Conservation (phyloP, 2,888 invertebrate species). For the Mimumesa dahlbomi region DNA sequence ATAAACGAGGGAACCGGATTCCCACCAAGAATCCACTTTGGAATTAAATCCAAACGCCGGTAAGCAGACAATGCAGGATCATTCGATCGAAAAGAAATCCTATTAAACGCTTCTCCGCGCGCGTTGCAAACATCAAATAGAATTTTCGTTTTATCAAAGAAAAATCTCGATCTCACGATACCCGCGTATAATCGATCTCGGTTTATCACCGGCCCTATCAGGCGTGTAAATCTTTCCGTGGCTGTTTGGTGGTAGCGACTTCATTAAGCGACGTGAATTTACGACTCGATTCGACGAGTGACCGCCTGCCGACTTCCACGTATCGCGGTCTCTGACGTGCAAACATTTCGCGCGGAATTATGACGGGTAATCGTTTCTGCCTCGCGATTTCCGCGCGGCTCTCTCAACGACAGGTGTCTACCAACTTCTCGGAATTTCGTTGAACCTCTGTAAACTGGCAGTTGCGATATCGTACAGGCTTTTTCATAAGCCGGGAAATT, state of each 20-base stretch:
- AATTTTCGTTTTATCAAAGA: background rate
- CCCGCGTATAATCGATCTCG: constrained; percentile 66
- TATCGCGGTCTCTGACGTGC: constrained; percentile 25
- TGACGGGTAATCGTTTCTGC: constrained; percentile 35
- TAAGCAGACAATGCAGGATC: no score
- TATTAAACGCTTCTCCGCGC: no score
- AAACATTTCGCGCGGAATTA: constrained; percentile 48
- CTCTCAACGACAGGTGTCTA: no score
- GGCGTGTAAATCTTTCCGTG: constrained; percentile 67
- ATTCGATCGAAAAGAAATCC: no score
- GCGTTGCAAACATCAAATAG: background rate
- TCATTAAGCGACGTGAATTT: constrained; percentile 74
- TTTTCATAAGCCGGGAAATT: constrained; percentile 53
- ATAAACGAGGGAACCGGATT: background rate
- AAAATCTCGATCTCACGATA: constrained; percentile 18
- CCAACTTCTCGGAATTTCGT: no score
- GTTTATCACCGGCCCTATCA: constrained; percentile 61
- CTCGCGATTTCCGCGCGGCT: no score
- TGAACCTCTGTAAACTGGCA: constrained; percentile 25
- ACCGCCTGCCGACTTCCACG: constrained; percentile 49
- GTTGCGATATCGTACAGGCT: constrained; percentile 32
- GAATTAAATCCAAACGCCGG: no score
- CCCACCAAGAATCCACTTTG: no score
- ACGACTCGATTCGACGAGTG: constrained; percentile 65
- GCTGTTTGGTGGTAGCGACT: constrained; percentile 69